phyloP scores from a whole-genome alignment of 2,888 invertebrate genomes.

The Amiota minor region DNA sequence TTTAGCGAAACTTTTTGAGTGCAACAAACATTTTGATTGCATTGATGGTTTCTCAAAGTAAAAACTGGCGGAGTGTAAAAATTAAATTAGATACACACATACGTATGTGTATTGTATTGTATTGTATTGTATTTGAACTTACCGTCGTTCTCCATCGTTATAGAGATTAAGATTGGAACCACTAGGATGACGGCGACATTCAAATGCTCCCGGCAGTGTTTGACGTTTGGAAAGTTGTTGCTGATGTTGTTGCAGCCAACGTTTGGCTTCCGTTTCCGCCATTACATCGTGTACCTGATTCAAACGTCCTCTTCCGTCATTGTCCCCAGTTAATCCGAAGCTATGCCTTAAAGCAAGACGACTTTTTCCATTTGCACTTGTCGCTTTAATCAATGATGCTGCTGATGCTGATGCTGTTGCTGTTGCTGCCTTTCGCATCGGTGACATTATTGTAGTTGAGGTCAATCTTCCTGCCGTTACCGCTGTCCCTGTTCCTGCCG shows the following conservation, averaged over 20 bases:
- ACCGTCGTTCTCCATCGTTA: constrained; percentile 63
- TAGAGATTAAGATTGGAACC: constrained; percentile 57
- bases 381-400: not conserved
- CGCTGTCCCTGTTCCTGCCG: constrained; percentile 1
- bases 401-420: not conserved
- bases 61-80: constrained; percentile 54
- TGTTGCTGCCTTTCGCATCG: not conserved
- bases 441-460: not conserved
- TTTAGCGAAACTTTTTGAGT: constrained; percentile 71
- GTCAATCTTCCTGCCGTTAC: not conserved
- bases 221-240: constrained; percentile 34
- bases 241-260: constrained; percentile 34
- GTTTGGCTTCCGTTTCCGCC: constrained; percentile 4
- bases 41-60: constrained; percentile 69
- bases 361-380: not conserved
- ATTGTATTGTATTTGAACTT: constrained; percentile 28
- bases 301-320: constrained; percentile 31
- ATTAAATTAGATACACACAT: not conserved
- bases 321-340: constrained; percentile 8
- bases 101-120: too few species aligned
- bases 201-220: constrained; percentile 50
- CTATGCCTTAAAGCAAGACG: constrained; percentile 8
- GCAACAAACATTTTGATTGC: constrained; percentile 68
- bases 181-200: constrained; percentile 61
- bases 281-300: constrained; percentile 57